These are phyloP conservation scores for Schizaphis graminum DNA, from an alignment of 2,888 invertebrate species.

Conservation along the genomic window DNA sequence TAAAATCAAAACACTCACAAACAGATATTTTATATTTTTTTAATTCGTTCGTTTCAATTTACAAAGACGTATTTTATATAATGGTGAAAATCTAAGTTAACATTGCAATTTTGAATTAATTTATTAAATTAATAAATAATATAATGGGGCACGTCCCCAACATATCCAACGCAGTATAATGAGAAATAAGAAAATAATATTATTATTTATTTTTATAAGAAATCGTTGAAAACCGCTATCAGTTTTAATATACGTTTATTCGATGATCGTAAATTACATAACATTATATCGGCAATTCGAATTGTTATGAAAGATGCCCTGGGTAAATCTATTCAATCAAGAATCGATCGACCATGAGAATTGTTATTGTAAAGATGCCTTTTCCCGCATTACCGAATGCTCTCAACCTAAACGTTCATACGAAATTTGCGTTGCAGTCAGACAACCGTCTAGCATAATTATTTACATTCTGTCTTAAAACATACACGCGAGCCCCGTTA, in stretches of 20 bases:
- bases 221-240: not conserved
- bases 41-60: not conserved
- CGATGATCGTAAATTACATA: not conserved
- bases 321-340: not conserved
- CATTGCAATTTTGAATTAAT: not conserved
- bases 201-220: not conserved
- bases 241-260: not conserved
- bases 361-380: not conserved
- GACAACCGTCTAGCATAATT: constrained; percentile 33
- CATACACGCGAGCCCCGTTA: constrained; percentile 39
- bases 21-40: not conserved
- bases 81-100: not conserved
- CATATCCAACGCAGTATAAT: not conserved
- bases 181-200: not conserved
- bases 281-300: not conserved
- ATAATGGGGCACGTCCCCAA: not conserved
- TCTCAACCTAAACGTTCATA: not conserved
- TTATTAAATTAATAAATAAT: not conserved
- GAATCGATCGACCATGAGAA: not conserved
- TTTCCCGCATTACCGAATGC: constrained; percentile 2
- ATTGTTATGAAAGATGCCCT: not conserved
- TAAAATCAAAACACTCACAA: not conserved
- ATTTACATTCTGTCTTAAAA: not conserved
- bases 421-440: not conserved
- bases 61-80: not conserved